These are phyloP conservation scores for Plutomurus gul DNA, from an alignment of 1,140 invertebrate genomes.

Conservation along the genomic window DNA sequence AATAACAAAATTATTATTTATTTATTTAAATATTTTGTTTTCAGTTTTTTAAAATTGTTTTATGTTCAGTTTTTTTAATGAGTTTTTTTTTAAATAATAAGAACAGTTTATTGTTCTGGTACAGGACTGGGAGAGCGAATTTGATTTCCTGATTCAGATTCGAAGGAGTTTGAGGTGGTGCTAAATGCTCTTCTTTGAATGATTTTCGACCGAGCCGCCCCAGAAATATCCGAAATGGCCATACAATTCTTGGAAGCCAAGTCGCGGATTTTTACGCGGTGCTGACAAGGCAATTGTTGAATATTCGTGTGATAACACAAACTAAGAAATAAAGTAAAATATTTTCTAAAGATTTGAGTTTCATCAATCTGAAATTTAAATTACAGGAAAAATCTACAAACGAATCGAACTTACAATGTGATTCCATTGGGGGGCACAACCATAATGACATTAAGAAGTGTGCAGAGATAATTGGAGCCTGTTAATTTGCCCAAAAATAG, in stretches of 20 bases:
- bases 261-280: conserved; percentile 31
- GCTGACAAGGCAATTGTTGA: not conserved
- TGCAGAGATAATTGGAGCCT: not conserved
- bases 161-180: not conserved
- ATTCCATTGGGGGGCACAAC: not conserved
- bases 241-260: conserved; percentile 40
- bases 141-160: not conserved
- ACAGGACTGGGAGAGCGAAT: no score
- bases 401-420: not conserved
- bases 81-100: no score
- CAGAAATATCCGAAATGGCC: conserved; percentile 18
- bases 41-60: no score
- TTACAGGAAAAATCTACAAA: not conserved
- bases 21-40: no score
- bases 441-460: not conserved
- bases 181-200: conserved; percentile 12
- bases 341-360: not conserved
- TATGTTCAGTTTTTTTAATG: no score
- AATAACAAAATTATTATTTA: no score
- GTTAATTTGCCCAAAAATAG: not conserved
- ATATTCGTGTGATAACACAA: conserved; percentile 33
- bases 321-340: not conserved
- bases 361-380: not conserved
- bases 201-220: conserved; percentile 30
- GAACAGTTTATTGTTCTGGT: no score